Conservation (phyloP, 2,888 invertebrate genomes). For the Entomobrya proxima region DNA sequence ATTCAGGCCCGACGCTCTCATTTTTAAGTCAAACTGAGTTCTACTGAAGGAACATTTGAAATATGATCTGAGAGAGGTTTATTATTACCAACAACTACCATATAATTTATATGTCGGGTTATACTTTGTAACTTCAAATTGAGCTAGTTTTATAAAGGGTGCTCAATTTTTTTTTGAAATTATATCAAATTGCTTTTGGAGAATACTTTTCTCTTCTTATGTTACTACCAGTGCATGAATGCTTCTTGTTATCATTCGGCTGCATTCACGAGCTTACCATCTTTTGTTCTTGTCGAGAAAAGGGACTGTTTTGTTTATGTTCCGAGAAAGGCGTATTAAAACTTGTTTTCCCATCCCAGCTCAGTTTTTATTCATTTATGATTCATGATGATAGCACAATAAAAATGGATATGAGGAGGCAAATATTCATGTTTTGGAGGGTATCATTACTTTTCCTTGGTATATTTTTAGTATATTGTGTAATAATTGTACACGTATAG, state of each 20-base stretch:
- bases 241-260: neutral
- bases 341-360: neutral
- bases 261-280: neutral
- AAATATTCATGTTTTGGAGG: slow-evolving; percentile 8
- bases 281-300: neutral
- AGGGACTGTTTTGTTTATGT: neutral
- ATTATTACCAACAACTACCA: no score
- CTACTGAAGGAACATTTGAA: no score
- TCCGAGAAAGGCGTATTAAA: neutral
- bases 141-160: neutral
- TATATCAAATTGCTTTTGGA: neutral
- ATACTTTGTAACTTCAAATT: neutral
- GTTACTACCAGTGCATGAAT: neutral
- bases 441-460: slow-evolving; percentile 18
- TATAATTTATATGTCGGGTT: neutral
- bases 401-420: slow-evolving; percentile 22
- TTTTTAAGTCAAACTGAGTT: no score
- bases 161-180: neutral
- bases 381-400: neutral
- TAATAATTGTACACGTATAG: no score
- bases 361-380: slow-evolving; percentile 18
- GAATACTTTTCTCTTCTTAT: neutral
- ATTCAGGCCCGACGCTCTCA: no score
- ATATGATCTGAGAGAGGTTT: no score
- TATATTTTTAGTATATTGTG: neutral